phyloP scores from a whole-genome alignment of 2,113 vertebrate species.

The Brienomyrus longianalis region DNA sequence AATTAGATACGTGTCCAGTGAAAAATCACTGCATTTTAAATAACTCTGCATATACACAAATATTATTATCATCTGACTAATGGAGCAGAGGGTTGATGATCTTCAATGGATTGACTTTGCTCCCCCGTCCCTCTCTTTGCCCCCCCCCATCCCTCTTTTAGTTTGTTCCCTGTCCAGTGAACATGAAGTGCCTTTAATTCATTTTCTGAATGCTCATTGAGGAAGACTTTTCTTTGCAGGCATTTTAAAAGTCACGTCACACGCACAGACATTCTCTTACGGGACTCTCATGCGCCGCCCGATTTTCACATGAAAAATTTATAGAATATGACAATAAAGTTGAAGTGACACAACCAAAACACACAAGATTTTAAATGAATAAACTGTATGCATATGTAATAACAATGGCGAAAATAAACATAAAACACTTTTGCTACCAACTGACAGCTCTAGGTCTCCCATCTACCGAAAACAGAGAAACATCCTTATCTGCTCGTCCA shows the following conservation, averaged over 20 bases:
- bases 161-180: background rate
- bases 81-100: background rate
- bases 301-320: background rate
- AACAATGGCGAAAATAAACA: background rate
- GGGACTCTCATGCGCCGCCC: background rate
- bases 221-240: background rate
- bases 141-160: too few species aligned
- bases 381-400: background rate
- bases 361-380: background rate
- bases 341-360: background rate
- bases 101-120: background rate
- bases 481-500: background rate
- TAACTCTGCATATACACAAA: background rate
- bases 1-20: background rate
- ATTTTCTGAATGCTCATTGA: background rate
- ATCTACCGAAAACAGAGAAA: background rate
- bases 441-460: background rate
- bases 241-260: background rate
- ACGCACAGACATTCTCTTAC: background rate
- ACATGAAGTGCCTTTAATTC: background rate
- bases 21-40: background rate
- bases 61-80: background rate
- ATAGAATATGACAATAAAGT: background rate
- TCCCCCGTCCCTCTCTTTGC: background rate
- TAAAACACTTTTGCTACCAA: background rate